phyloP scores from a whole-genome alignment of 2,113 vertebrate genomes.

The Callopanchax toddi region DNA sequence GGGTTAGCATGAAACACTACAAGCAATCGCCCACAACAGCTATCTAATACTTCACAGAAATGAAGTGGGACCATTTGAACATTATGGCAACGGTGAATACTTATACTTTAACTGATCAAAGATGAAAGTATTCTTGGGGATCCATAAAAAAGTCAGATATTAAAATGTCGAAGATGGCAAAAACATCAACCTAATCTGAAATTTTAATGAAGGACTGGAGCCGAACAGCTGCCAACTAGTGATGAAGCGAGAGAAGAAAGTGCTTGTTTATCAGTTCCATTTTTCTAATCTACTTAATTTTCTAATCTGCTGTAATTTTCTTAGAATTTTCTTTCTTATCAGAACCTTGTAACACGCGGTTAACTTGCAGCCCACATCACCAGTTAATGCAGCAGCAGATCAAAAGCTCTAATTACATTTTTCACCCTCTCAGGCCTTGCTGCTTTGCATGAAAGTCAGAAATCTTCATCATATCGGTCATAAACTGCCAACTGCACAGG shows the following conservation, averaged over 20 bases:
- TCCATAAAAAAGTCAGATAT: neutral
- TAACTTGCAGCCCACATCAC: conserved; percentile 22
- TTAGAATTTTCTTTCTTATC: conserved; percentile 45
- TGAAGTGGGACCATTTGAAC: neutral
- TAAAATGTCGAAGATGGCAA: neutral
- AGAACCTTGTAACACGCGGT: conserved; percentile 19
- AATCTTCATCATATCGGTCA: conserved; percentile 44
- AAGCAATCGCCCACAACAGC: conserved; percentile 3
- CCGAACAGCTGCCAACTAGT: neutral
- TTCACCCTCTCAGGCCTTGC: conserved; percentile 45
- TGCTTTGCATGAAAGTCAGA: conserved; percentile 56
- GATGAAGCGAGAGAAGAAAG: neutral
- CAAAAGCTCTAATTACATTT: conserved; percentile 59
- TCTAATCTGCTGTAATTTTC: conserved; percentile 1
- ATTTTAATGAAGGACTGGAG: neutral
- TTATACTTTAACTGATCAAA: neutral
- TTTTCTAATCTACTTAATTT: conserved; percentile 20
- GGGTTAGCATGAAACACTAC: conserved; percentile 19
- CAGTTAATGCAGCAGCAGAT: conserved; percentile 42
- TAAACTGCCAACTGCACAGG: conserved; percentile 50
- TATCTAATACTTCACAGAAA: conserved; percentile 9
- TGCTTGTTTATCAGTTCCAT: conserved; percentile 2
- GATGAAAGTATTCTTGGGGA: neutral
- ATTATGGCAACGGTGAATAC: neutral
- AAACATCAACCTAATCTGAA: neutral